These are phyloP conservation scores for Plusia festucae DNA, from an alignment of 2,888 invertebrate genomes.

Conservation along the genomic window DNA sequence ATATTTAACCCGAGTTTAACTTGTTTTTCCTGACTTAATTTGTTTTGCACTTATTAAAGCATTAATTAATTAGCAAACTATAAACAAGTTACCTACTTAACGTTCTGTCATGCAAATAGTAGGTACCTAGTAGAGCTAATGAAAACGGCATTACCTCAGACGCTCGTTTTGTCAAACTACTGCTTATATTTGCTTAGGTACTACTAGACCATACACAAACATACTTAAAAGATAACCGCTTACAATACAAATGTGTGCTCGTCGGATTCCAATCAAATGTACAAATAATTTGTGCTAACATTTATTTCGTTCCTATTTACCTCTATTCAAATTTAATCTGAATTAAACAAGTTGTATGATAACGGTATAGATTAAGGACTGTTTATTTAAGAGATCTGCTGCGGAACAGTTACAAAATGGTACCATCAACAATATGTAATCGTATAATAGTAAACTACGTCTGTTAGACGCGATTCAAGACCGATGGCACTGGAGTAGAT, in stretches of 20 bases:
- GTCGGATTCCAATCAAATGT: constrained; percentile 5
- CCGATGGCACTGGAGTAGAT: no score
- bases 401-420: no score
- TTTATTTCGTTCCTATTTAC: constrained; percentile 11
- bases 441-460: no score
- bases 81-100: background rate
- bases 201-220: background rate
- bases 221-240: background rate
- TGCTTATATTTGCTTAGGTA: background rate
- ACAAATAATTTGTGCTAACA: background rate
- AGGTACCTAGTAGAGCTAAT: background rate
- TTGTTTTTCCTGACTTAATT: background rate
- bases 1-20: no score
- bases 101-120: background rate
- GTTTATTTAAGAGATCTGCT: no score
- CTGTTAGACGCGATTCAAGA: no score
- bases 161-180: background rate
- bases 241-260: background rate
- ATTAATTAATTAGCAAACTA: background rate
- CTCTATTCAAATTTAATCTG: background rate
- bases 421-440: no score
- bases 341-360: no score
- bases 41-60: background rate
- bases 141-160: background rate
- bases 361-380: no score